phyloP scores from a whole-genome alignment of 2,888 invertebrate genomes.

The Heliconius cydno region DNA sequence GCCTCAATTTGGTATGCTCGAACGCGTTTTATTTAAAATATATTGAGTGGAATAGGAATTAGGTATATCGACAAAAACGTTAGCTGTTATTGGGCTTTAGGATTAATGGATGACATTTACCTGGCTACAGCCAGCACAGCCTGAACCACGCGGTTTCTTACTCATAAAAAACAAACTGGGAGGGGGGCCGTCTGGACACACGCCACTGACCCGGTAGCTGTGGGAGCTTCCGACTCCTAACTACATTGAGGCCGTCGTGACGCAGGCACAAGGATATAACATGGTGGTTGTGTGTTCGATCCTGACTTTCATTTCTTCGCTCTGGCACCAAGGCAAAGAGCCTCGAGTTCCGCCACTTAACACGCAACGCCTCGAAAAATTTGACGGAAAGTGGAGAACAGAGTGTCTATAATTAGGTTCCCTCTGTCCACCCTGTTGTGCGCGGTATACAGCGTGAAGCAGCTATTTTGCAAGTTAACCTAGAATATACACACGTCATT shows the following conservation, averaged over 20 bases:
- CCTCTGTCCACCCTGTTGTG: no score
- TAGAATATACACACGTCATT: not conserved
- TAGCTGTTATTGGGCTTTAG: not conserved
- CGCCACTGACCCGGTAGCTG: slow-evolving; percentile 24
- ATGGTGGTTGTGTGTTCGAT: no score
- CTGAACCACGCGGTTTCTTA: not conserved
- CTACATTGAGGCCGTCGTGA: not conserved
- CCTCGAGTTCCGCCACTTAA: no score
- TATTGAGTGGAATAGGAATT: no score
- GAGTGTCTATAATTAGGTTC: no score
- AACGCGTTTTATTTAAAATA: not conserved
- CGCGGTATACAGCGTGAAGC: no score
- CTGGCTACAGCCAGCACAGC: not conserved
- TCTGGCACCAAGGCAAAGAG: no score
- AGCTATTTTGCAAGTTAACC: not conserved
- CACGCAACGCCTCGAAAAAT: no score
- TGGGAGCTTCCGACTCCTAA: not conserved
- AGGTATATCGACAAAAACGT: no score
- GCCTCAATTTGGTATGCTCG: not conserved
- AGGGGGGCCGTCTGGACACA: not conserved
- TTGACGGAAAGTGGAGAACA: no score
- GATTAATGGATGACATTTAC: not conserved
- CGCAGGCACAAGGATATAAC: no score
- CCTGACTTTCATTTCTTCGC: no score
- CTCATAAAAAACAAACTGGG: not conserved